Evolutionary conservation across 2,797 vertebrate genomes (phyloP).

Genomic region (Sebastes minor): DNA sequence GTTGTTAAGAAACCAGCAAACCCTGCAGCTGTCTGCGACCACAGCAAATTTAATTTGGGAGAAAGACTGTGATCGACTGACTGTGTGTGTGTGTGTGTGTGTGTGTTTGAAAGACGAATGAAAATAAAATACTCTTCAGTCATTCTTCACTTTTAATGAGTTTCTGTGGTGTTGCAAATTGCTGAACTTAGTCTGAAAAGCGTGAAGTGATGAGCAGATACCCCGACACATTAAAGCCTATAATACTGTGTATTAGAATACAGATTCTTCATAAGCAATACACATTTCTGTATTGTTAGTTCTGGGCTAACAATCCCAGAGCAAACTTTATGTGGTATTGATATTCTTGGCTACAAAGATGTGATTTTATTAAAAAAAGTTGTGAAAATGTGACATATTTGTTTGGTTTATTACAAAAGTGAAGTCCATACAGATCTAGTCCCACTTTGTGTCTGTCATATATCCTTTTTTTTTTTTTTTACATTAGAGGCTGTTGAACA

Average conservation of each 20-base stretch:
- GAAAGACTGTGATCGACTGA: constrained; percentile 24
- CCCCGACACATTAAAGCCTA: background rate
- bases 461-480: background rate
- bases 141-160: constrained; percentile 19
- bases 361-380: background rate
- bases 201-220: background rate
- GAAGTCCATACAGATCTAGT: background rate
- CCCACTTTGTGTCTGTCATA: background rate
- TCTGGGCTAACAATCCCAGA: background rate
- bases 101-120: background rate
- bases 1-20: constrained; percentile 72
- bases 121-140: constrained; percentile 2
- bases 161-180: constrained; percentile 8
- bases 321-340: too few species aligned
- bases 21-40: constrained; percentile 70
- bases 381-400: background rate
- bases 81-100: background rate
- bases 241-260: background rate
- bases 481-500: background rate
- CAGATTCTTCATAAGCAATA: background rate
- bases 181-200: background rate
- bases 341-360: background rate
- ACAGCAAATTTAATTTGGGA: constrained; percentile 51
- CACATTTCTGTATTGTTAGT: background rate
- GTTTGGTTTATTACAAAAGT: background rate